Base-by-base conservation (phyloP, 2,888 invertebrate genomes). In the Drosophila peninsularis region DNA sequence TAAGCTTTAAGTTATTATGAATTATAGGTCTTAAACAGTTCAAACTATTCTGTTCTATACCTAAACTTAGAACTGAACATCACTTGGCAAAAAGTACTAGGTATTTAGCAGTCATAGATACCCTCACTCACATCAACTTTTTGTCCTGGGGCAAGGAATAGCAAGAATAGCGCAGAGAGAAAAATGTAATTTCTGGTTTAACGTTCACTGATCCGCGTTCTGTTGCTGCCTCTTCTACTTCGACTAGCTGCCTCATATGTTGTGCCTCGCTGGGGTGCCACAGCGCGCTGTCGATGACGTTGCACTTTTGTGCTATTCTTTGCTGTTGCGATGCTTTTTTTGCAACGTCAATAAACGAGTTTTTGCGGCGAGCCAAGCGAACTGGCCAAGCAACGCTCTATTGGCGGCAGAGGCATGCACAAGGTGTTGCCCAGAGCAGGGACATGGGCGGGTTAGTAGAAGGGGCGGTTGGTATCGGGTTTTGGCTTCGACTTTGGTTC, bases 401-500 rank as follows among this genome's bases (percentile, higher is more conserved):
- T 85, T 83, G 81, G 82, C 9, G 52, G 52, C 52, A 52, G 52
- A 37, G 52, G 52, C 52, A 36, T 24, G 52, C 37, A 52, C 36
- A 52, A 52, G 36, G 52, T 52, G 36, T 37, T 37, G 36, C 14
- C 14, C 19, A n/a, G 19, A 14, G 50, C 5, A 1, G 21, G 21
- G 24, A 5, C 9, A 32, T 5, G 30, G 10, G 30, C 7, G 36
- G 10, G 30, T 5, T 13, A 5, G 13, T 1, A 9, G 54, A 5
- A 41, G 52, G 47, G 44, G 13, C 1, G 24, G 11, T 39, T 41
- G 30, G 45, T 70, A 71, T 71, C 69, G 62, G 67, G 81, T 81
- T 81, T 80, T 80, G 55, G 66, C 14, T 64, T 56, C 70, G 71
- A 78, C 84, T 78, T 76, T 79, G 76, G 80, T 80, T 79, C 86